Conservation (phyloP, 53 echinoderm and acorn worm species). For the Pentamera pediparva region DNA sequence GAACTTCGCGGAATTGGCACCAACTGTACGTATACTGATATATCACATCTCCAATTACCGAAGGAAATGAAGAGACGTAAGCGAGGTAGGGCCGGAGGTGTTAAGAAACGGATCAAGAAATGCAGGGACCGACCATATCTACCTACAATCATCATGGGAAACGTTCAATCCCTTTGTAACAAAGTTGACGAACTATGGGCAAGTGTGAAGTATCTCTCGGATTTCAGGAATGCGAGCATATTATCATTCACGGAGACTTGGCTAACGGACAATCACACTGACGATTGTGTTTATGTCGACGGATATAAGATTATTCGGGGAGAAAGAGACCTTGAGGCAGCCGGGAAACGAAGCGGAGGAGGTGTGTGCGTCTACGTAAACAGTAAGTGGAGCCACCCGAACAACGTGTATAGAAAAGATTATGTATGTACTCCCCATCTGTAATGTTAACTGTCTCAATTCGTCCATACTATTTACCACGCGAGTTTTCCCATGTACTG, state of each 20-base stretch:
- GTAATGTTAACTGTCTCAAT: too few relatives aligned
- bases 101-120: slow-evolving; percentile 5
- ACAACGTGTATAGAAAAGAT: background rate
- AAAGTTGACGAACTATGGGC: background rate
- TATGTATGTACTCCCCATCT: too few relatives aligned
- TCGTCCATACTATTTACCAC: background rate
- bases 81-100: slow-evolving; percentile 6
- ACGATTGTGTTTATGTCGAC: background rate
- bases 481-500: background rate
- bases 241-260: slow-evolving; percentile 1
- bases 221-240: background rate
- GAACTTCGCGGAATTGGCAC: slow-evolving; percentile 6
- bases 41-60: slow-evolving; percentile 5
- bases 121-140: slow-evolving; percentile 5
- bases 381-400: background rate
- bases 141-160: background rate
- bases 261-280: background rate
- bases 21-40: background rate
- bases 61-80: background rate
- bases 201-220: background rate
- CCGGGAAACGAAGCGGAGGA: background rate
- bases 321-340: background rate
- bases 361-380: background rate
- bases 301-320: background rate
- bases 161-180: background rate